phyloP scores from a whole-genome alignment of 2,888 invertebrate species.

The Diplolepis rosae region DNA sequence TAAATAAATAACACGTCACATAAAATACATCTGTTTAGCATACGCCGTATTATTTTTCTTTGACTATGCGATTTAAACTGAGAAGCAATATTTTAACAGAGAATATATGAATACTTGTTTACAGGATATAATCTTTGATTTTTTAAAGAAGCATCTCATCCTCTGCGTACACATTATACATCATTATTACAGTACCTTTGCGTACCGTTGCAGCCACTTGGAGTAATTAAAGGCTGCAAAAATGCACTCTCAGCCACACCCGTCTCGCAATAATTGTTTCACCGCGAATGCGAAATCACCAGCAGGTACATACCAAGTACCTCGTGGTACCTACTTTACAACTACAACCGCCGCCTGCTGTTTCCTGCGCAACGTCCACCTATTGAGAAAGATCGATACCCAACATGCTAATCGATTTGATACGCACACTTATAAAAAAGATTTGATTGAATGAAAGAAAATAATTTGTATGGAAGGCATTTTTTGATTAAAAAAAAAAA shows the following conservation, averaged over 20 bases:
- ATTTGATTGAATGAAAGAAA: too few relatives aligned
- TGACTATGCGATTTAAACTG: too few relatives aligned
- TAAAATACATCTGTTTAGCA: too few relatives aligned
- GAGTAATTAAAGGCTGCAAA: conserved; percentile 25
- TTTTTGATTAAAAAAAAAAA: too few relatives aligned
- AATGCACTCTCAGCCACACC: conserved; percentile 29
- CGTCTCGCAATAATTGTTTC: conserved; percentile 31
- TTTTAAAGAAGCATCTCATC: conserved; percentile 12
- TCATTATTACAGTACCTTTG: conserved; percentile 30
- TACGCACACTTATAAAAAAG: too few relatives aligned
- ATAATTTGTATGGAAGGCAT: too few relatives aligned
- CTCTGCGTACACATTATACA: conserved; percentile 25
- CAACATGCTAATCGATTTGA: conserved; percentile 13
- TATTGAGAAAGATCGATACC: conserved; percentile 25
- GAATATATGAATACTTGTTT: too few relatives aligned
- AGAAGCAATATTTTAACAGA: too few relatives aligned
- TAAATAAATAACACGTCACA: too few relatives aligned
- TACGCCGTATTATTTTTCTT: too few relatives aligned
- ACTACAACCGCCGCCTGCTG: background rate
- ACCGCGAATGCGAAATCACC: conserved; percentile 25
- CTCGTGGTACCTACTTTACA: conserved; percentile 7
- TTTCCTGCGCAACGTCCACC: conserved; percentile 22
- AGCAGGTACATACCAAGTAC: conserved; percentile 2
- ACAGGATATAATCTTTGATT: too few relatives aligned
- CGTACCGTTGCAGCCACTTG: conserved; percentile 31